Base-by-base conservation (phyloP, 1,140 invertebrate species). In the Helicoverpa zea region DNA sequence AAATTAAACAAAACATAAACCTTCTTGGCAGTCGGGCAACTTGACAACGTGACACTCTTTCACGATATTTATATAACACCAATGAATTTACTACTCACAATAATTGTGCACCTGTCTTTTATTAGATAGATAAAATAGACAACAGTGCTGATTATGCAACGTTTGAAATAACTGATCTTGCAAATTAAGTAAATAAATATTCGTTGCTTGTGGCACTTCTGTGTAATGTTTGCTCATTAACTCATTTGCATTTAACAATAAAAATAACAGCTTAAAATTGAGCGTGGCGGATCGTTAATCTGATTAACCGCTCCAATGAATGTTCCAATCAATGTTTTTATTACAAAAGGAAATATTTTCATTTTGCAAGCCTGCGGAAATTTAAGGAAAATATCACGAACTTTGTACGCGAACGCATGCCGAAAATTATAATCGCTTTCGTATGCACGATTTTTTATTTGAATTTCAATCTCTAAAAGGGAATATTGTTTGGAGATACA, bases 261-360 rank as follows among this genome's bases (percentile, higher is more conserved):
- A 75, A 75, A 61, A 51, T 75, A 61, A 51, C 18, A 75, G 73
- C 73, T 75, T 75, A 63, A 75, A 75, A 75, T 61, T 61, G 58
- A 61, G 35, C 29, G 3, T 61, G 59, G 49, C 47, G 61, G 35
- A 54, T 66, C 51, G 23, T 52, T 66, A 77, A 77, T 64, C 61
- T 35, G 59, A 77, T 77, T 77, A 52, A 3, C 4, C 75, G 58
- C 58, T 63, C 43, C 74, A 54, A 43, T 66, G 59, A 35, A 77
- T 13, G 18, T n/a, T 16, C 47, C 61, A 77, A 77, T 77, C 75
- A 77, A 29, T 63, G 59, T 63, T 35, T 77, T 66, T 63, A 30
- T 61, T 54, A 7, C 43, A 51, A 43, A 7, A 13, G 11, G 16
- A 77, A 77, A 77, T 66, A 63, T 49, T 59, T 61, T 43, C 5